Conservation (phyloP, 1,140 invertebrate species). For the Cherax destructor region DNA sequence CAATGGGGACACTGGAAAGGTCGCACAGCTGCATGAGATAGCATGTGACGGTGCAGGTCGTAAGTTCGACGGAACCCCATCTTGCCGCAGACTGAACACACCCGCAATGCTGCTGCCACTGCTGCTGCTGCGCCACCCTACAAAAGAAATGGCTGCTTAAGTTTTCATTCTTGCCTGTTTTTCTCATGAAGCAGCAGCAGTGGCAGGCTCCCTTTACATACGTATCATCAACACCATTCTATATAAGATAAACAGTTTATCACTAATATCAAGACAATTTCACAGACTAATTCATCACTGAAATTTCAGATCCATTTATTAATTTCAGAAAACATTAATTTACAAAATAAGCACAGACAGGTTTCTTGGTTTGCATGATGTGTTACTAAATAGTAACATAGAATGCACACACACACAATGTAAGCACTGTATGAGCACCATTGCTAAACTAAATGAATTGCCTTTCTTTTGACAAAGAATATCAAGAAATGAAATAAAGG, state of each 20-base stretch:
- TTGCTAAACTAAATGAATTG: too few relatives aligned
- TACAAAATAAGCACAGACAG: too few relatives aligned
- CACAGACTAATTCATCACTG: too few relatives aligned
- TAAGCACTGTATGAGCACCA: too few relatives aligned
- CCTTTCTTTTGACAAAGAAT: too few relatives aligned
- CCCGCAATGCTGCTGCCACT: conserved; percentile 49
- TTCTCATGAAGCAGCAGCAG: conserved; percentile 42
- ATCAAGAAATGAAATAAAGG: too few relatives aligned
- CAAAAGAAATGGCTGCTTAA: conserved; percentile 65
- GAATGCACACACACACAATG: too few relatives aligned
- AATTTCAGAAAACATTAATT: too few relatives aligned
- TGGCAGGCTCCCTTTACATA: conserved; percentile 25
- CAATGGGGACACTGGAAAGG: conserved; percentile 62
- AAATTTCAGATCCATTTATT: too few relatives aligned
- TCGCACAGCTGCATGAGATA: conserved; percentile 58
- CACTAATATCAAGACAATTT: not conserved
- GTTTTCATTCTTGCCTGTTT: conserved; percentile 33
- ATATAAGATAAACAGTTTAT: not conserved
- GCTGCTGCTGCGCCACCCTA: conserved; percentile 53
- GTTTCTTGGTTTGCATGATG: too few relatives aligned
- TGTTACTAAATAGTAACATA: too few relatives aligned
- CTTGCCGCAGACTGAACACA: conserved; percentile 62
- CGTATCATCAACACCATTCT: not conserved
- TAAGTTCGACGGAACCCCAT: conserved; percentile 64
- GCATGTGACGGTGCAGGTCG: conserved; percentile 64